Conservation (phyloP, 2,797 vertebrate species). For the Lates japonicus region DNA sequence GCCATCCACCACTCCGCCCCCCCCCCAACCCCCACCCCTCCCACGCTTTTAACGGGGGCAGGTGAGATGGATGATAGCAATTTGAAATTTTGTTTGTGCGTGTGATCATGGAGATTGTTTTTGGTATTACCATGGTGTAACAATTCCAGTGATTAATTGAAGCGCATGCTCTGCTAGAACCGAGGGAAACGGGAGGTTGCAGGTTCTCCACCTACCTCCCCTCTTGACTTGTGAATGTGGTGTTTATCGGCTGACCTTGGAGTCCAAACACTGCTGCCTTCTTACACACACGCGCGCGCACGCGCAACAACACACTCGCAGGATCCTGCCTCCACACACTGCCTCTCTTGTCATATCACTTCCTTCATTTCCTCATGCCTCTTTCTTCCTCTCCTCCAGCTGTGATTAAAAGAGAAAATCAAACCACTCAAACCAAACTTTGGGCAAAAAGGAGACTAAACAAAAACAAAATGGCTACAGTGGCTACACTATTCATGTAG, state of each 20-base stretch:
- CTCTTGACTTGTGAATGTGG: slow-evolving; percentile 65
- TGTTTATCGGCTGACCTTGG: slow-evolving; percentile 79
- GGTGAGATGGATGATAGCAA: slow-evolving; percentile 87
- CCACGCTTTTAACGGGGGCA: slow-evolving; percentile 71
- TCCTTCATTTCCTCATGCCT: slow-evolving; percentile 70
- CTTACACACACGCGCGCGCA: no score
- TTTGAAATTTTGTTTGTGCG: slow-evolving; percentile 87
- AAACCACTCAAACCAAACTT: slow-evolving; percentile 61
- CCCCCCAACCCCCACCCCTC: not conserved
- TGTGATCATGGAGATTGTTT: slow-evolving; percentile 88
- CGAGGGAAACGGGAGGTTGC: slow-evolving; percentile 17
- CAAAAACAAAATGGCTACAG: slow-evolving; percentile 76
- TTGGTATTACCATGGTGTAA: slow-evolving; percentile 82
- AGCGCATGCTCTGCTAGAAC: slow-evolving; percentile 47
- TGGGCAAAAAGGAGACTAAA: slow-evolving; percentile 62
- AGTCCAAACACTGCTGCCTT: slow-evolving; percentile 59
- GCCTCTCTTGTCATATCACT: slow-evolving; percentile 70
- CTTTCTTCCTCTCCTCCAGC: slow-evolving; percentile 71
- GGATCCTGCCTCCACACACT: slow-evolving; percentile 68
- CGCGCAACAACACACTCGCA: slow-evolving; percentile 55
- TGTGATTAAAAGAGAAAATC: slow-evolving; percentile 76
- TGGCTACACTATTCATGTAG: slow-evolving; percentile 59
- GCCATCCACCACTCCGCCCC: slow-evolving; percentile 38
- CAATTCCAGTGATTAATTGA: slow-evolving; percentile 83
- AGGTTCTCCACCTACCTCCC: slow-evolving; percentile 44